These are phyloP conservation scores for Deilephila elpenor DNA, from an alignment of 2,888 invertebrate species.

Conservation along the genomic window DNA sequence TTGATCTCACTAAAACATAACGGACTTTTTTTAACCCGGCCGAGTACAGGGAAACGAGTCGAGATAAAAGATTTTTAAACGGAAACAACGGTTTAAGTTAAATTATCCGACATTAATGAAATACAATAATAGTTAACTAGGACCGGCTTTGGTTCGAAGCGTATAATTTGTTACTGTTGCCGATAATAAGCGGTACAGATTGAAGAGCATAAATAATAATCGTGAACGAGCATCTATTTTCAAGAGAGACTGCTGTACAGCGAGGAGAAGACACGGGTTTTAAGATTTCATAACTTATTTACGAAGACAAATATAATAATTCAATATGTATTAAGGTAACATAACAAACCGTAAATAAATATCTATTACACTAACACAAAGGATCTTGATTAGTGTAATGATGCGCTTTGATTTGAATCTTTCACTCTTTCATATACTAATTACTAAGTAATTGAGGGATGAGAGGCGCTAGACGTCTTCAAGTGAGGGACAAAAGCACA, in stretches of 20 bases:
- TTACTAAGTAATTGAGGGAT: too few relatives aligned
- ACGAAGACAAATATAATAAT: neutral
- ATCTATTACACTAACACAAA: too few relatives aligned
- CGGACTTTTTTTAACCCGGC: neutral
- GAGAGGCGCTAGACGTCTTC: too few relatives aligned
- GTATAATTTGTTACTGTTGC: neutral
- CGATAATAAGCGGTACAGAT: neutral
- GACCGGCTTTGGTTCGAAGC: neutral
- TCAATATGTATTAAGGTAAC: too few relatives aligned
- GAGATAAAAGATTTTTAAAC: conserved; percentile 19
- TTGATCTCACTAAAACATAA: conserved; percentile 8
- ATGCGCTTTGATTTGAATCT: too few relatives aligned
- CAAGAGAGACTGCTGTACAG: neutral
- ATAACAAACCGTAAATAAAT: too few relatives aligned
- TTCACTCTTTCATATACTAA: too few relatives aligned
- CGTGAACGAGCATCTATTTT: conserved; percentile 5
- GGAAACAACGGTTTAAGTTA: conserved; percentile 23
- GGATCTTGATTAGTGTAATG: too few relatives aligned
- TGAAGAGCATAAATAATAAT: neutral
- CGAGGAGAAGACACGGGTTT: neutral
- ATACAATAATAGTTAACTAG: conserved; percentile 2
- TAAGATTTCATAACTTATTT: neutral
- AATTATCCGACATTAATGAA: conserved; percentile 17
- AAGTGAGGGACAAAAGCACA: too few relatives aligned
- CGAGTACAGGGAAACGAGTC: conserved; percentile 14